Percentiles rank a stretch among this genome's conserved stretches.
These are phyloP conservation scores for Luscinia megarhynchos DNA, from an alignment of 2,797 vertebrate species.

Conservation along the genomic window DNA sequence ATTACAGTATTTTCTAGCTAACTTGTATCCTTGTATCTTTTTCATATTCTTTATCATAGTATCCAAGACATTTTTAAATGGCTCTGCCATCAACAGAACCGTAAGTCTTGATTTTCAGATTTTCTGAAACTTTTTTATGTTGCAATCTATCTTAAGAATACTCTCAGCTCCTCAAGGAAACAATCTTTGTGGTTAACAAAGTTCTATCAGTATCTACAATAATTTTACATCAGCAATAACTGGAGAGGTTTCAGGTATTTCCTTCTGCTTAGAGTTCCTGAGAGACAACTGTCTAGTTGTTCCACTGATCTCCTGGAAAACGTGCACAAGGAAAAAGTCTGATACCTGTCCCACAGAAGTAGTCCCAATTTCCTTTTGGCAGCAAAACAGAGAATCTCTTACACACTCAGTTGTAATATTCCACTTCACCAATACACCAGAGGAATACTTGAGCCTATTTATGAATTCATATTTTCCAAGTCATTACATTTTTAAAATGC, in stretches of 20 bases:
- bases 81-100: neutral
- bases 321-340: neutral
- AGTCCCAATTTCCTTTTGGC: neutral
- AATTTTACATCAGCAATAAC: neutral
- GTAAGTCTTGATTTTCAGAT: neutral
- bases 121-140: neutral
- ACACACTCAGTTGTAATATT: neutral
- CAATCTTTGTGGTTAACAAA: neutral
- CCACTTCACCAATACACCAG: neutral
- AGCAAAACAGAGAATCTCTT: neutral
- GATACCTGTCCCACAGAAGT: neutral
- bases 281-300: neutral
- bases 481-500: neutral
- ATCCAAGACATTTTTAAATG: neutral
- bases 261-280: neutral
- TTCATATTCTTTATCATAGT: neutral
- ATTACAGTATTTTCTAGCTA: neutral
- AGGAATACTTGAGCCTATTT: neutral
- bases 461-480: neutral
- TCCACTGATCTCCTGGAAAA: neutral
- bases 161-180: neutral
- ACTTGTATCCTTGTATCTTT: neutral
- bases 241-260: neutral
- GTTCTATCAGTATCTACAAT: neutral
- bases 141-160: neutral